phyloP scores from a whole-genome alignment of 2,113 vertebrate genomes.

The Cinclus cinclus region DNA sequence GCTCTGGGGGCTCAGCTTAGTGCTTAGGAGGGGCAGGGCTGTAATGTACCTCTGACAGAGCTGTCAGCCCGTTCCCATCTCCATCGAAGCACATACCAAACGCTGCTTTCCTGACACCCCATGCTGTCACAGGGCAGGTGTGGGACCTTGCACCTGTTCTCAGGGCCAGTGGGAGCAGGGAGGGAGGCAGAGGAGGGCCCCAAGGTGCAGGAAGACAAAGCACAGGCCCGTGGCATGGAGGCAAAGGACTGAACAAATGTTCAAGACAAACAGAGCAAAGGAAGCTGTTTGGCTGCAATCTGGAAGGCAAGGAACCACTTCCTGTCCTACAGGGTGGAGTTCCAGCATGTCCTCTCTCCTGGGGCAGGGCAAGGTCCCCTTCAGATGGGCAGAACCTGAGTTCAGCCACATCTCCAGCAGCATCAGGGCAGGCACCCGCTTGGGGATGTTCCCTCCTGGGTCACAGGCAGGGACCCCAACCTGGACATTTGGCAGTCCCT shows the following conservation, averaged over 20 bases:
- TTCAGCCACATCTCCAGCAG: neutral
- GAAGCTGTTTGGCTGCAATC: neutral
- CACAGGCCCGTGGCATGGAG: neutral
- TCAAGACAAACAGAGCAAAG: neutral
- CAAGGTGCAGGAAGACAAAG: neutral
- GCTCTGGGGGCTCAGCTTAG: neutral
- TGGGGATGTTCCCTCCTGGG: neutral
- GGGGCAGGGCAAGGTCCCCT: neutral
- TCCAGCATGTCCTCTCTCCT: neutral
- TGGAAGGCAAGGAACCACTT: neutral
- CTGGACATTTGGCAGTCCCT: neutral
- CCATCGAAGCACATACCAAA: conserved; percentile 56
- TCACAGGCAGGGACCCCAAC: neutral
- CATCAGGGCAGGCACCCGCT: neutral
- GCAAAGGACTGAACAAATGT: fast-evolving
- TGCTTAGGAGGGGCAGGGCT: neutral
- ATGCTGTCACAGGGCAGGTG: neutral
- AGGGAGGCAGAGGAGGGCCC: neutral
- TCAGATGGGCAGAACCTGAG: neutral
- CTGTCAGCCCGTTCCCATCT: conserved; percentile 27
- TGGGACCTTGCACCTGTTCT: neutral
- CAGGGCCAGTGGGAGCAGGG: neutral
- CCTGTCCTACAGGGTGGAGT: neutral
- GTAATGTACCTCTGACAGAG: neutral
- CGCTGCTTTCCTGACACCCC: conserved; percentile 59